These are phyloP conservation scores for Pseudorhiza aurosa DNA, from an alignment of 30 jellyfish, hydroid and myxozoan genomes.

Conservation along the genomic window DNA sequence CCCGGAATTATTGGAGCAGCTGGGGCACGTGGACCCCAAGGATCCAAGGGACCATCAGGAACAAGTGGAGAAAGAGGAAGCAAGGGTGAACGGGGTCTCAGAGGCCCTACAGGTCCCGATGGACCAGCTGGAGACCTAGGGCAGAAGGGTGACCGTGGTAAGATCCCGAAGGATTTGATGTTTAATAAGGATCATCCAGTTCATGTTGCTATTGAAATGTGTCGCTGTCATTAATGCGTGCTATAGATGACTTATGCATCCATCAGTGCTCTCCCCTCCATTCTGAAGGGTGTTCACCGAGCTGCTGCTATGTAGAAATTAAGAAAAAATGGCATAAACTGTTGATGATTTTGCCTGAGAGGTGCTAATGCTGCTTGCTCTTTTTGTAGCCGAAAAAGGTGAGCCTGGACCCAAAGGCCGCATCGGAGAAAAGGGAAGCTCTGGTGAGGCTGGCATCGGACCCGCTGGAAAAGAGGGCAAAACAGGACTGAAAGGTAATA, in stretches of 20 bases:
- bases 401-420: constrained; percentile 80
- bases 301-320: too few species aligned
- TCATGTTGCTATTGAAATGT: too few species aligned
- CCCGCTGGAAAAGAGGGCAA: constrained; percentile 45
- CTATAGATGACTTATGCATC: too few species aligned
- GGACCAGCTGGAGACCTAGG: constrained; percentile 52
- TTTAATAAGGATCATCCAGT: too few species aligned
- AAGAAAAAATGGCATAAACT: too few species aligned
- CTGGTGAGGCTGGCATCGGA: constrained; percentile 45
- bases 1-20: constrained; percentile 61
- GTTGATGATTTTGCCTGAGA: too few species aligned
- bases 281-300: too few species aligned
- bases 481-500: constrained; percentile 41
- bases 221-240: too few species aligned
- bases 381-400: constrained; percentile 49
- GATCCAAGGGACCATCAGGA: constrained; percentile 73
- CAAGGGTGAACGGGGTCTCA: constrained; percentile 65
- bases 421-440: constrained; percentile 54
- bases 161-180: too few species aligned
- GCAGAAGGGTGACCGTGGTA: constrained; percentile 77
- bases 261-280: too few species aligned
- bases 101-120: constrained; percentile 33
- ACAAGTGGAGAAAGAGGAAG: constrained; percentile 70
- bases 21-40: constrained; percentile 58
- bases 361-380: too few species aligned